These are phyloP conservation scores for Pseudocheirus occidentalis DNA, from an alignment of 2,797 vertebrate species.

Conservation along the genomic window DNA sequence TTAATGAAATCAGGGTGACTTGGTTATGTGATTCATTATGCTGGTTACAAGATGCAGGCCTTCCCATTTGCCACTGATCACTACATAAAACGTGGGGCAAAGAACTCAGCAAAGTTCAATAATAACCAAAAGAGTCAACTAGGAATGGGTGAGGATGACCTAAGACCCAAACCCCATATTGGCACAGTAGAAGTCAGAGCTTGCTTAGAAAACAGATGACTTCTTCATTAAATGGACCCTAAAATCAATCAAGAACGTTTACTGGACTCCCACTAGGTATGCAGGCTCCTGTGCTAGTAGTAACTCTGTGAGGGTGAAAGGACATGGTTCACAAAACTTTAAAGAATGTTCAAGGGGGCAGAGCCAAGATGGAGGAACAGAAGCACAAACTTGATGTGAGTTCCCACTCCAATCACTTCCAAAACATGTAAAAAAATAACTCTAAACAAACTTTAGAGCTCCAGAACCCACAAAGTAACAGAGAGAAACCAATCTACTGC, in stretches of 20 bases:
- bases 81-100: conserved; percentile 2
- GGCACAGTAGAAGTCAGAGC: not conserved
- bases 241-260: conserved; percentile 8
- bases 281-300: not conserved
- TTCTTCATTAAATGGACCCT: not conserved
- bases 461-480: too few species aligned
- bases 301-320: not conserved
- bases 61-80: not conserved
- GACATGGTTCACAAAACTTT: not conserved
- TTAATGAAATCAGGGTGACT: conserved; percentile 61
- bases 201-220: not conserved
- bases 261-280: not conserved
- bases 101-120: not conserved
- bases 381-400: too few species aligned
- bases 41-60: conserved; percentile 49
- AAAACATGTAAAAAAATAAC: too few species aligned
- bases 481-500: too few species aligned
- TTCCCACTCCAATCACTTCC: too few species aligned
- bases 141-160: not conserved
- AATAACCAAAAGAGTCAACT: not conserved
- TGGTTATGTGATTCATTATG: conserved; percentile 54
- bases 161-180: not conserved
- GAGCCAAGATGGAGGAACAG: too few species aligned
- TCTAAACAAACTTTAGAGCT: too few species aligned
- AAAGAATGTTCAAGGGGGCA: not conserved